Evolutionary conservation across 2,888 invertebrate species (phyloP).

Genomic region (Acutogordius australiensis): DNA sequence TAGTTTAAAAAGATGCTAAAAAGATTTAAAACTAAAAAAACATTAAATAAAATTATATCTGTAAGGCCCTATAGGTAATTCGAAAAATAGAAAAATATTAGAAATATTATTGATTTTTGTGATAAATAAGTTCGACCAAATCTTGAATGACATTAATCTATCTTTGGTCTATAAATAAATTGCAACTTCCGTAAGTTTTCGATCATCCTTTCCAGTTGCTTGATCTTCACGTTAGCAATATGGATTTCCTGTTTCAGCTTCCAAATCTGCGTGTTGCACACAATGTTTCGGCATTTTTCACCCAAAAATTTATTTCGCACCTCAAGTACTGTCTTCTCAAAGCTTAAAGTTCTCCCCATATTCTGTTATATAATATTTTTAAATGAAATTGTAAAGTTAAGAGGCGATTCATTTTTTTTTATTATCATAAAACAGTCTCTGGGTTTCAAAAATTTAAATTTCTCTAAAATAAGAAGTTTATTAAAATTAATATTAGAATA

Average conservation of each 20-base stretch:
- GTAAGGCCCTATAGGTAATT: no score
- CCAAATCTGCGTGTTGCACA: slow-evolving; percentile 13
- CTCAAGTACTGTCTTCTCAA: slow-evolving; percentile 46
- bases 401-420: neutral
- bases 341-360: slow-evolving; percentile 47
- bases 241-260: slow-evolving; percentile 41
- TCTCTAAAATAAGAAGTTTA: no score
- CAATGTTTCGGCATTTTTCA: slow-evolving; percentile 36
- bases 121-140: no score
- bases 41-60: no score
- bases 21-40: no score
- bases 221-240: slow-evolving; percentile 48
- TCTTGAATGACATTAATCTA: no score
- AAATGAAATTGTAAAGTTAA: slow-evolving; percentile 3
- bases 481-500: no score
- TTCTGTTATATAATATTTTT: slow-evolving; percentile 25
- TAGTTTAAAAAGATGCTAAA: no score
- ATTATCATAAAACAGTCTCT: neutral
- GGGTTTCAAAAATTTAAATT: neutral
- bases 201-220: slow-evolving; percentile 45
- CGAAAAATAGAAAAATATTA: no score
- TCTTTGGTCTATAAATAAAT: no score
- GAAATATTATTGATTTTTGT: no score
- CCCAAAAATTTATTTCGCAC: slow-evolving; percentile 43
- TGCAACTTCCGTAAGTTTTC: no score